A percentile compares a stretch with the other conserved stretches of the same genome.
Conservation (phyloP, 2,113 vertebrate genomes). For the Paraplagusia blochii region DNA sequence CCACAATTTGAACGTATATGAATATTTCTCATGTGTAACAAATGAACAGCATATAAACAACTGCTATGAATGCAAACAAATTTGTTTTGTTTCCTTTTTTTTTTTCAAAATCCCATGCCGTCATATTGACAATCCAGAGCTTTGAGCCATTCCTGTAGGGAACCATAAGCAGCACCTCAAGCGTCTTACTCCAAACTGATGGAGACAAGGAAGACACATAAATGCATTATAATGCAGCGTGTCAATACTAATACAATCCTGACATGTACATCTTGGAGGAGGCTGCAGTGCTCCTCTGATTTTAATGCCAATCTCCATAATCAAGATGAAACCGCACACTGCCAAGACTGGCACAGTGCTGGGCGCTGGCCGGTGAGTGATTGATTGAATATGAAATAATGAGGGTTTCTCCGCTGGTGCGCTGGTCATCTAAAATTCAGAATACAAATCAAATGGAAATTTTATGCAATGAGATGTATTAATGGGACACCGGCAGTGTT, state of each 20-base stretch:
- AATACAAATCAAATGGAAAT: slow-evolving; percentile 81
- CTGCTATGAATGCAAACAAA: no score
- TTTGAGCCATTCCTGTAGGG: slow-evolving; percentile 31
- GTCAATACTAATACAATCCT: slow-evolving; percentile 79
- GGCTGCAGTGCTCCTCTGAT: slow-evolving; percentile 62
- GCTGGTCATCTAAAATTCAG: slow-evolving; percentile 80
- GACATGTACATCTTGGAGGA: slow-evolving; percentile 65
- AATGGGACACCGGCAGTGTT: slow-evolving; percentile 71
- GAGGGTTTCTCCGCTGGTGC: slow-evolving; percentile 72
- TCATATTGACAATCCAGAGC: not conserved
- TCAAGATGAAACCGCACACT: slow-evolving; percentile 75
- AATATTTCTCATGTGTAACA: no score
- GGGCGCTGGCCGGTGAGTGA: slow-evolving; percentile 74
- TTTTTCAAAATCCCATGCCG: no score
- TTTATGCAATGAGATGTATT: slow-evolving; percentile 81
- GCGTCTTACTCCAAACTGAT: slow-evolving; percentile 56
- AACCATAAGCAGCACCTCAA: slow-evolving; percentile 23
- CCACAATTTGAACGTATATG: no score
- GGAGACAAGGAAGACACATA: slow-evolving; percentile 64
- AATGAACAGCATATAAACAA: no score
- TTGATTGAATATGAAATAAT: slow-evolving; percentile 84
- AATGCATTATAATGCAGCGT: slow-evolving; percentile 79
- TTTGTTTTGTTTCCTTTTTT: no score
- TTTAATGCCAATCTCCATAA: slow-evolving; percentile 81
- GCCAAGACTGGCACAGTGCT: slow-evolving; percentile 56